Evolutionary conservation across 2,888 invertebrate genomes (phyloP), one percentile per base, ranked within the genome.

Genomic region (Panorpa germanica): DNA sequence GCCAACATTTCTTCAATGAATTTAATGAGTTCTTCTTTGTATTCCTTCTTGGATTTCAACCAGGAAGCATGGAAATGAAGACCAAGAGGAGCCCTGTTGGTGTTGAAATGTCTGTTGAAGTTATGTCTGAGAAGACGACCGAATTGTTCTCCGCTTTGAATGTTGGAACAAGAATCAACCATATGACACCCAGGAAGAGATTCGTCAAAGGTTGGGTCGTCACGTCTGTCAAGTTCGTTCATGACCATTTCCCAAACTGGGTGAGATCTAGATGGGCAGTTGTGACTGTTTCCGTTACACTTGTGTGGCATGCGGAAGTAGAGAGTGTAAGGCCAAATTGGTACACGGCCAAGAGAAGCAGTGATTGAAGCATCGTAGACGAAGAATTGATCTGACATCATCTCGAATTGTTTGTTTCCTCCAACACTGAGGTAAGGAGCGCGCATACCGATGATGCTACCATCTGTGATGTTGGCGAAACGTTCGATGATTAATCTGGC

Each of bases 231-330:
- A 42, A 90, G 57, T 52, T 90, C 90, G 50, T 90, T 90, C 83
- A 90, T 85, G 29, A 88, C 88, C 73, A 90, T 88, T 58, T 90
- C 90, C 90, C 90, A 90, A 23, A 90, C 83, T 15, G 88, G 86
- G 46, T 90, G 88, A 45, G 81, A 81, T 49, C 77, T 62, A 27
- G 80, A 80, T 13, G 90, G 90, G 46, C 90, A 90, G 52, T 88
- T 88, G 49, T 85, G 85, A 10, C 85, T 85, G 50, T 90, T 90
- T 38, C 86, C 86, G 52, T 85, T 85, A 52, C 90, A 90, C 52
- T 82, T 86, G 60, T 91, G 90, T 2, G 90, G 86, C 82, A 91
- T 86, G 37, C 86, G 71, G 73, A 86, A 91, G 62, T 93, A 91
- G 14, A 95, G 60, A 3, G 93, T 93, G 61, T 93, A 95, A 1